Conservation (phyloP, 2,888 invertebrate genomes). For the Drosophila meridionalis region DNA sequence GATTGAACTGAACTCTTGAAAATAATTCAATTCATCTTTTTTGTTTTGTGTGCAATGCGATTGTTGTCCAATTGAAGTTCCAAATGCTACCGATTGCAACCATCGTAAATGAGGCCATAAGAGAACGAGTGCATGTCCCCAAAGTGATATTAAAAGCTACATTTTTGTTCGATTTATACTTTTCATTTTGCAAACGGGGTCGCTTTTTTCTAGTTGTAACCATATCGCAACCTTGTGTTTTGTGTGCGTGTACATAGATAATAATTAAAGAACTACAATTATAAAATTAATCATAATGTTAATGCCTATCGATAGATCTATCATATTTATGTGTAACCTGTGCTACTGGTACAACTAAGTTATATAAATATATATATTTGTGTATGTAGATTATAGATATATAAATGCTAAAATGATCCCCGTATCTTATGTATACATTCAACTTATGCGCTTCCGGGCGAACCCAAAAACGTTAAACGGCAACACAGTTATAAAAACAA, state of each 20-base stretch:
- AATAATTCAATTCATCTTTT: slow-evolving; percentile 13
- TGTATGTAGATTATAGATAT: background rate
- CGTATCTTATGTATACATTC: slow-evolving; percentile 17
- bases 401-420: slow-evolving; percentile 16
- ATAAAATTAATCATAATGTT: slow-evolving; percentile 29
- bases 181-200: slow-evolving; percentile 69
- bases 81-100: slow-evolving; percentile 49
- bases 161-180: slow-evolving; percentile 58
- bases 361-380: slow-evolving; percentile 23
- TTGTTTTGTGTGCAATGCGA: slow-evolving; percentile 61
- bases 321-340: slow-evolving; percentile 60
- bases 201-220: slow-evolving; percentile 50
- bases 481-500: slow-evolving; percentile 15
- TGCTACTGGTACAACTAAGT: slow-evolving; percentile 65
- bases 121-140: slow-evolving; percentile 66
- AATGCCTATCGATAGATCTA: slow-evolving; percentile 34
- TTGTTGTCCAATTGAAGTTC: slow-evolving; percentile 35
- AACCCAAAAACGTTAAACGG: slow-evolving; percentile 61
- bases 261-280: slow-evolving; percentile 36
- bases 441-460: slow-evolving; percentile 68
- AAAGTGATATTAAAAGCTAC: slow-evolving; percentile 78
- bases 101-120: slow-evolving; percentile 72
- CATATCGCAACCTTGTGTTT: slow-evolving; percentile 34
- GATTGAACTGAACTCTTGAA: slow-evolving; percentile 42
- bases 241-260: slow-evolving; percentile 45